phyloP scores from a whole-genome alignment of 2,113 vertebrate species.

The Eurypyga helias region DNA sequence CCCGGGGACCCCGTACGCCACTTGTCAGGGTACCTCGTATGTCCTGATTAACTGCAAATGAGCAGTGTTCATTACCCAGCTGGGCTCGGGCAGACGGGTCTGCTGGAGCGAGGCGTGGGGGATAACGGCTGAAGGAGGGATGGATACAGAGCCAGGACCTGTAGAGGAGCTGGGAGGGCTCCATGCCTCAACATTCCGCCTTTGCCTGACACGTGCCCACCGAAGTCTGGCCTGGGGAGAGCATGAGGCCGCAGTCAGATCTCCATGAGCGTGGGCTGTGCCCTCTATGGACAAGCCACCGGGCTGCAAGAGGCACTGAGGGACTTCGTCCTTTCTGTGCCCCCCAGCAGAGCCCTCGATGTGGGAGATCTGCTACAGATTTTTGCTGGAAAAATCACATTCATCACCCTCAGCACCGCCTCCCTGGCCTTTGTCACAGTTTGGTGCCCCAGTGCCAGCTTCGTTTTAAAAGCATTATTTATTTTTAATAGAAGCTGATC shows the following conservation, averaged over 20 bases:
- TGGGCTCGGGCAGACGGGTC: accelerated
- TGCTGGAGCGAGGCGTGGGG: not conserved
- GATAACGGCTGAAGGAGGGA: not conserved
- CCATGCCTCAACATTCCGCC: accelerated
- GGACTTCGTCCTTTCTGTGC: accelerated
- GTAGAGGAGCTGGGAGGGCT: not conserved
- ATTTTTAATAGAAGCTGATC: slow-evolving; percentile 55
- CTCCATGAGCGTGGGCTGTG: not conserved
- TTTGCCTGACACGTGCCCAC: not conserved
- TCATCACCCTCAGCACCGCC: not conserved
- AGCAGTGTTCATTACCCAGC: not conserved
- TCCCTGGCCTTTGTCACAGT: slow-evolving; percentile 25
- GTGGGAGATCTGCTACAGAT: not conserved
- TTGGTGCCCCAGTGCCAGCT: not conserved
- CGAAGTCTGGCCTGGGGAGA: not conserved
- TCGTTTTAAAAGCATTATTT: slow-evolving; percentile 13
- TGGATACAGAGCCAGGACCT: not conserved
- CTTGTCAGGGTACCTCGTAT: accelerated
- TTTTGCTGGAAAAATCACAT: not conserved
- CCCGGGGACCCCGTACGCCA: accelerated
- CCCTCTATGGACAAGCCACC: not conserved
- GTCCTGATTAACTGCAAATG: not conserved
- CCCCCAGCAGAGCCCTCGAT: not conserved
- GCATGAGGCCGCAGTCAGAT: not conserved
- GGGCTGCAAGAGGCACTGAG: accelerated